Base-by-base conservation (phyloP, 1,140 invertebrate species). In the Tetramorium alpestre region DNA sequence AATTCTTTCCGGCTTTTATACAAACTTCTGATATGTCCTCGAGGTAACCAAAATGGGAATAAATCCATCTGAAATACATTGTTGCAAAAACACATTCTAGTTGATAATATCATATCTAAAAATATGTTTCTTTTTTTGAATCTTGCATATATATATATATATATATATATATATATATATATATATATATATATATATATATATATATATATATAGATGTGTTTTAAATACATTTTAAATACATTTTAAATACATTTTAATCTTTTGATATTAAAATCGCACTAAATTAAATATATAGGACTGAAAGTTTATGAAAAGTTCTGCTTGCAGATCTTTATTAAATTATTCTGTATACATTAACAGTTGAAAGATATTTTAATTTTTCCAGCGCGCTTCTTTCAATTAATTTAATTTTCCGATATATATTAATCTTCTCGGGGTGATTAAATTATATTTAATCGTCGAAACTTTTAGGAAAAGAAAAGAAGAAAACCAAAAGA, bases 1-100 rank as follows among this genome's bases (percentile, higher is more conserved):
- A 84, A 84, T 84, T 84, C 69, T 84, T 75, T 84, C 54, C 41
- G 69, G 18, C 56, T 84, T 60, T 84, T 75, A 22, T 60, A 60
- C 67, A 73, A 82, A 75, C 80, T 73, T 75, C 33, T 56, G 64
- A 73, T 44, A 81, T 13, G 10, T 47, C 51, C 28, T 38, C 7
- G 22, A 67, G 47, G 47, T 56, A 67, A 41, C 28, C 13, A 44
- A 58, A 49, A 62, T 5, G 69, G 25, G 54, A 75, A 49, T 51
- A 75, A 73, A 84, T 84, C 28, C 38, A 33, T 4, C 18, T 13
- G 18, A 33, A 58, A 2, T 33, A 33, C 11, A 44, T 47, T 11
- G 25, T 58, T 47, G 18, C 8, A 70, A n/a, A 13, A 10, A 47
- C 10, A 56, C 38, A 56, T 56, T 18, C 6, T 33, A 22, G 18